Evolutionary conservation across 2,113 vertebrate species (phyloP).

Genomic region (Tragelaphus imberbis): DNA sequence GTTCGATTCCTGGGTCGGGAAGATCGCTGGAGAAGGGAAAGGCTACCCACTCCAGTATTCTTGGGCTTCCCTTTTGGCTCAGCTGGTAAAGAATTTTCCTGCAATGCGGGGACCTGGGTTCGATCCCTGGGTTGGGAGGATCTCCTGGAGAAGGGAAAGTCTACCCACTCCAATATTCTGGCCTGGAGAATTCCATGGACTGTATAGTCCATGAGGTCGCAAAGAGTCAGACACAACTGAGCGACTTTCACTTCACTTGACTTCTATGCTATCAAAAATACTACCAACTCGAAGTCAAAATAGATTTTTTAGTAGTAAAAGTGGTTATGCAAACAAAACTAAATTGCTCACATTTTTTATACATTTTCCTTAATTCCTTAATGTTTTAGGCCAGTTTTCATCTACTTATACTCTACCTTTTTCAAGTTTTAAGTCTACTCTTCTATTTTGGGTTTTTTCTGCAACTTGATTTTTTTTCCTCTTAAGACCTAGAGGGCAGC

Average conservation of each 20-base stretch:
- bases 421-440: background rate
- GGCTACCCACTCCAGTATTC: background rate
- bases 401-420: background rate
- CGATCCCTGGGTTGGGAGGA: background rate
- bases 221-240: background rate
- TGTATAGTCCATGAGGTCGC: background rate
- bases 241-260: background rate
- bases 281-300: background rate
- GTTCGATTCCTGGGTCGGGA: rapidly evolving
- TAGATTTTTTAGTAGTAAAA: background rate
- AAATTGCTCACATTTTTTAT: background rate
- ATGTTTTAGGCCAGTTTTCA: background rate
- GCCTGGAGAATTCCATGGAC: background rate
- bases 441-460: background rate
- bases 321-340: background rate
- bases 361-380: background rate
- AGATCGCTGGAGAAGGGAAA: background rate
- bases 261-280: background rate
- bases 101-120: background rate
- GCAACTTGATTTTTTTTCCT: background rate
- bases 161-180: background rate
- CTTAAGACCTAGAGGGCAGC: background rate
- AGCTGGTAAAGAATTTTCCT: background rate
- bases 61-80: background rate
- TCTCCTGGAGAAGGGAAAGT: background rate